A percentile compares a stretch with the other conserved stretches of the same genome.
Conservation (phyloP, 2,888 invertebrate genomes). For the Trachelus iudaicus region DNA sequence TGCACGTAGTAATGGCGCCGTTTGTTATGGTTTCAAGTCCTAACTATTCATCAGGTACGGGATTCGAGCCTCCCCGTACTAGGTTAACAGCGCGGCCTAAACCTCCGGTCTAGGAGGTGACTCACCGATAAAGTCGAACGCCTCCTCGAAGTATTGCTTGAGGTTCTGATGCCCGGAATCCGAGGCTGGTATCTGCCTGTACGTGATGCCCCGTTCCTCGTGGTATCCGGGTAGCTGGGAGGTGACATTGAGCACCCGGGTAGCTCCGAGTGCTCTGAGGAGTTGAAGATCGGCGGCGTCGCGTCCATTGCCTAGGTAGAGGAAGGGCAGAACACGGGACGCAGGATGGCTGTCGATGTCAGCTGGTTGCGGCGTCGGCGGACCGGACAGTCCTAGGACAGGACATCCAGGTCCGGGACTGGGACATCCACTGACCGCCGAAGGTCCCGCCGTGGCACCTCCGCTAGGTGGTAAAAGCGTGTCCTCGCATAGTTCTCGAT, state of each 20-base stretch:
- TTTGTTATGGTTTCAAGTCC: neutral
- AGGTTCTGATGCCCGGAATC: constrained; percentile 88
- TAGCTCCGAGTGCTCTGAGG: constrained; percentile 75
- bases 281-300: constrained; percentile 80
- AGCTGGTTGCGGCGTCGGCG: constrained; percentile 58
- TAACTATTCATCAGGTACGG: neutral
- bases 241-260: constrained; percentile 85
- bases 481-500: constrained; percentile 80
- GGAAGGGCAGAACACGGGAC: constrained; percentile 82
- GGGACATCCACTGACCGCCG: constrained; percentile 66
- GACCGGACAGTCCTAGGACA: constrained; percentile 49
- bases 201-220: constrained; percentile 74
- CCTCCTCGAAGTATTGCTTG: constrained; percentile 89
- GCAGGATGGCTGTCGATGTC: constrained; percentile 82
- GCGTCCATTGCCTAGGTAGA: constrained; percentile 84
- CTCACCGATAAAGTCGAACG: constrained; percentile 88
- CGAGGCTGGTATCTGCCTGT: constrained; percentile 83
- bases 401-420: constrained; percentile 61
- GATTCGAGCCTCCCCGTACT: neutral
- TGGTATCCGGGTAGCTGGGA: constrained; percentile 80
- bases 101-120: constrained; percentile 16
- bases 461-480: constrained; percentile 68
- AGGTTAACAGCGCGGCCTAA: neutral
- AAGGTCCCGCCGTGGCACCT: constrained; percentile 45
- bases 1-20: neutral